Conservation (phyloP, 1,140 invertebrate species). For the Drosophila burlai region DNA sequence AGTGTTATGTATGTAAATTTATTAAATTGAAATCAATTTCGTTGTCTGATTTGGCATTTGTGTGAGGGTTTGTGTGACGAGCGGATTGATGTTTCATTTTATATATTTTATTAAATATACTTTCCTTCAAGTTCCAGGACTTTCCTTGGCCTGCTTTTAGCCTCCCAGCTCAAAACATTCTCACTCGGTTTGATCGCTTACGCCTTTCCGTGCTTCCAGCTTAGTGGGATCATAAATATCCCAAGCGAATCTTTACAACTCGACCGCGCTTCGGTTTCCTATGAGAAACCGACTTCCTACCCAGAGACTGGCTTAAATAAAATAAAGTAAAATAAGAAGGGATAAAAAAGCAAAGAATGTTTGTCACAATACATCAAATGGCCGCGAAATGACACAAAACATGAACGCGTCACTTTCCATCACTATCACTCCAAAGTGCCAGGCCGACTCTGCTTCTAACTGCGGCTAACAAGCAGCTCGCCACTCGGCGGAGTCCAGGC, state of each 20-base stretch:
- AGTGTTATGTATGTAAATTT: constrained; percentile 66
- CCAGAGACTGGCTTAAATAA: neutral
- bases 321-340: neutral
- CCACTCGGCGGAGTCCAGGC: neutral
- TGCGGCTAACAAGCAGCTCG: constrained; percentile 23
- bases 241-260: constrained; percentile 26
- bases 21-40: constrained; percentile 46
- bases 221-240: constrained; percentile 52
- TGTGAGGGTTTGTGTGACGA: neutral
- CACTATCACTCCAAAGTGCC: constrained; percentile 84
- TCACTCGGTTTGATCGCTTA: constrained; percentile 44
- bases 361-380: constrained; percentile 85
- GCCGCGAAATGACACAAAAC: constrained; percentile 84
- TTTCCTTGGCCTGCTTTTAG: neutral
- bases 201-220: constrained; percentile 52
- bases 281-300: constrained; percentile 37
- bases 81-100: neutral
- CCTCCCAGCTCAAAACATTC: constrained; percentile 1
- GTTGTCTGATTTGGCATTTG: neutral
- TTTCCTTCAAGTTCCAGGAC: neutral
- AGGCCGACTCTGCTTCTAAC: constrained; percentile 53
- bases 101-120: neutral
- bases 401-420: constrained; percentile 85
- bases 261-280: constrained; percentile 19
- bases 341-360: constrained; percentile 64